Percentiles rank a stretch among this genome's conserved stretches.
Evolutionary conservation across 2,113 vertebrate species (phyloP).

Genomic region (Atrichornis clamosus): DNA sequence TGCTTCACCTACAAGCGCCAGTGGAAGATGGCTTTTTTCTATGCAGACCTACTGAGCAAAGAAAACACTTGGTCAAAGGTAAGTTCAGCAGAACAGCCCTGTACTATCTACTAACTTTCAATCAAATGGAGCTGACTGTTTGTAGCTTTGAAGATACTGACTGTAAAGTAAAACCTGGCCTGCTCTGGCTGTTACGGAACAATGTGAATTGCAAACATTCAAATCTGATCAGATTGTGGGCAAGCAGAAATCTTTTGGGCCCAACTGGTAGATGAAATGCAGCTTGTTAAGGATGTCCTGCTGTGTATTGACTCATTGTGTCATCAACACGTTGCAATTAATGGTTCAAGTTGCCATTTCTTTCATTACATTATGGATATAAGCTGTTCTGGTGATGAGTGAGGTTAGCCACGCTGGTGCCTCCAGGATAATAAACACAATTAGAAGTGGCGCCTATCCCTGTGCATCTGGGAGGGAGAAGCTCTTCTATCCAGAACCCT

Average conservation of each 20-base stretch:
- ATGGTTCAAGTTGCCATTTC: background rate
- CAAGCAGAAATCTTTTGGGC: background rate
- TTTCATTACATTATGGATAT: background rate
- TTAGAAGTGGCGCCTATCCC: background rate
- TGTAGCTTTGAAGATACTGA: background rate
- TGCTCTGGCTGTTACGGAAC: background rate
- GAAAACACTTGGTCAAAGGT: conserved; percentile 98
- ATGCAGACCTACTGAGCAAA: conserved; percentile 94
- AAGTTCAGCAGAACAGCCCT: background rate
- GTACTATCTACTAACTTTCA: background rate
- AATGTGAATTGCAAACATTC: background rate
- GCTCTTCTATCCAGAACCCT: background rate
- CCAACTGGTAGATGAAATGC: background rate
- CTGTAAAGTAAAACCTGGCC: background rate
- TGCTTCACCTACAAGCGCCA: conserved; percentile 95
- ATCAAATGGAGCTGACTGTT: background rate
- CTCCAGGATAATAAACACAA: background rate
- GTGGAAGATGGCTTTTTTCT: conserved; percentile 99
- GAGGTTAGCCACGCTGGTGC: background rate
- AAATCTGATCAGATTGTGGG: background rate
- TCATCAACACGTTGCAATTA: background rate
- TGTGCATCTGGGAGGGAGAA: background rate
- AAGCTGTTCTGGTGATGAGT: background rate
- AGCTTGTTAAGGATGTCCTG: background rate
- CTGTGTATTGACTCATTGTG: background rate